Evolutionary conservation across 1,140 invertebrate genomes (phyloP).

Genomic region (Gonatopus flavifemur): DNA sequence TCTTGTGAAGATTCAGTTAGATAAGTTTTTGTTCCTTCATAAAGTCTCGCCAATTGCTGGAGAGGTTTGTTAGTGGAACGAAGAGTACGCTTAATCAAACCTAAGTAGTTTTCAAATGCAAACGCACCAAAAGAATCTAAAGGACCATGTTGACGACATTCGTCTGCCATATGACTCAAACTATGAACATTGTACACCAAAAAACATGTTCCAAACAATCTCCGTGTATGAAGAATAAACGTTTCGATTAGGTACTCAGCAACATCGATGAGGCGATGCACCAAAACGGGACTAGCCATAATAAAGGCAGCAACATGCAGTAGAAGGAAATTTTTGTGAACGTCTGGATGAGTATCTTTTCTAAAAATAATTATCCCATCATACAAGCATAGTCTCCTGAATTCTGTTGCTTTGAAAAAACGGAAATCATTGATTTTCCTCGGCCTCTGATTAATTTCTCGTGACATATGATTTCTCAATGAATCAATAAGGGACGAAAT

Average conservation of each 20-base stretch:
- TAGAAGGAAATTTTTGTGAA: slow-evolving; percentile 6
- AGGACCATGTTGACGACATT: slow-evolving; percentile 2
- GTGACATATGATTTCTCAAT: too few relatives aligned
- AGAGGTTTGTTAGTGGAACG: background rate
- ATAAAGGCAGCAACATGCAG: slow-evolving; percentile 5
- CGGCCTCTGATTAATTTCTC: background rate
- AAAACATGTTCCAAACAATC: slow-evolving; percentile 2
- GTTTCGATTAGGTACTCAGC: slow-evolving; percentile 3
- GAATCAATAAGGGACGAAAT: background rate
- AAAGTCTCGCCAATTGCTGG: too few relatives aligned
- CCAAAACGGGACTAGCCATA: background rate
- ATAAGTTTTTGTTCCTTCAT: too few relatives aligned
- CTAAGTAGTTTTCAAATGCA: slow-evolving; percentile 9
- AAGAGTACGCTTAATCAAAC: slow-evolving; percentile 1
- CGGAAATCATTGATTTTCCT: slow-evolving; percentile 1
- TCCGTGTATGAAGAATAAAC: slow-evolving; percentile 1
- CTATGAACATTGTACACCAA: slow-evolving; percentile 6
- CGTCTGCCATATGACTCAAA: background rate
- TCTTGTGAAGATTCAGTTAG: too few relatives aligned
- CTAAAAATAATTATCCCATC: slow-evolving; percentile 4
- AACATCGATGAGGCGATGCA: background rate
- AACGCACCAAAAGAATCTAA: slow-evolving; percentile 9
- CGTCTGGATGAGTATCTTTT: slow-evolving; percentile 1
- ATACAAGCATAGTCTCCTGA: slow-evolving; percentile 3
- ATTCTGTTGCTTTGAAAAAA: slow-evolving; percentile 11